These are phyloP conservation scores for Drosophila macrospina DNA, from an alignment of 2,888 invertebrate species.

Conservation along the genomic window DNA sequence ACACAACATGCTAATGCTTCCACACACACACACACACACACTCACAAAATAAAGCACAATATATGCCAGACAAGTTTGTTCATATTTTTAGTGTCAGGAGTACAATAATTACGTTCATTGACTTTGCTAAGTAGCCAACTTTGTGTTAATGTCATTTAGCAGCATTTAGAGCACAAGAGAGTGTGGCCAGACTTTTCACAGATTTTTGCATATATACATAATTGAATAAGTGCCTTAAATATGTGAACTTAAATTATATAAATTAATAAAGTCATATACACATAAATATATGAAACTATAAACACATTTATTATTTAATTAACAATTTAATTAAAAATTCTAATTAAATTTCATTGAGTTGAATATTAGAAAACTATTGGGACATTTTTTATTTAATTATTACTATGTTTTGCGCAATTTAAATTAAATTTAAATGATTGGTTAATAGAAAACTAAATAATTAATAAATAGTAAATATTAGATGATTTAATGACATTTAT, in stretches of 20 bases:
- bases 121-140: conserved; percentile 80
- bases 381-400: too few species aligned
- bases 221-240: conserved; percentile 29
- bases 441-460: too few species aligned
- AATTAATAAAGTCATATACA: not conserved
- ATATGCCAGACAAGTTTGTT: conserved; percentile 75
- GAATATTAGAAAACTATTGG: too few species aligned
- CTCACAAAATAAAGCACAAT: conserved; percentile 63
- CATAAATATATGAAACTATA: too few species aligned
- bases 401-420: too few species aligned
- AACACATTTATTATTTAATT: too few species aligned
- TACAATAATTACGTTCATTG: conserved; percentile 82
- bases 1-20: not conserved
- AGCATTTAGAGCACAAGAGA: conserved; percentile 14
- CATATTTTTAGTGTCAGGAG: conserved; percentile 80
- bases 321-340: too few species aligned
- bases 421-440: too few species aligned
- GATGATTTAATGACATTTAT: too few species aligned
- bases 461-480: too few species aligned
- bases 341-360: too few species aligned
- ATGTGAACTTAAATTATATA: not conserved
- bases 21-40: conserved; percentile 4
- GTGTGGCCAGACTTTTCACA: conserved; percentile 27
- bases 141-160: conserved; percentile 74
- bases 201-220: conserved; percentile 53